These are phyloP conservation scores for Telmatochromis sp. DNA, from an alignment of 2,113 vertebrate genomes.

Conservation along the genomic window DNA sequence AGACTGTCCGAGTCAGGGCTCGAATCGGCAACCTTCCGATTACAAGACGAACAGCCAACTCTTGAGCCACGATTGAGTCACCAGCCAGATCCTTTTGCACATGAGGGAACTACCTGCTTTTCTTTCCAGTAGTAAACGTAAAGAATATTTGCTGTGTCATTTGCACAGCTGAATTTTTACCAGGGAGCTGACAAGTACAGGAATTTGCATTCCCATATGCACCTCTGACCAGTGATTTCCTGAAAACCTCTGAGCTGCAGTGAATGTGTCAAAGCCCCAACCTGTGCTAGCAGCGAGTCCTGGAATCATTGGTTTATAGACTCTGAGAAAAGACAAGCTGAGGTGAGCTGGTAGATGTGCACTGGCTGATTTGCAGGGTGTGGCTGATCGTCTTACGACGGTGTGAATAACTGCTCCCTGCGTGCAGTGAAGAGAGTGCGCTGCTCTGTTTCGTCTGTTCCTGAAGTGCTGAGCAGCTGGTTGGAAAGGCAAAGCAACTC, in stretches of 20 bases:
- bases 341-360: background rate
- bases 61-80: too few relatives aligned
- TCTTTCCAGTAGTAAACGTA: too few relatives aligned
- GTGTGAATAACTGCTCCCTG: background rate
- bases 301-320: background rate
- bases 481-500: background rate
- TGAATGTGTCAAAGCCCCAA: background rate
- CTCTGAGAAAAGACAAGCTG: background rate
- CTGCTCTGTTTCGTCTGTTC: background rate
- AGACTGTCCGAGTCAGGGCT: background rate
- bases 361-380: background rate
- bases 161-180: background rate
- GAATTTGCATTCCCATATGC: fast-evolving
- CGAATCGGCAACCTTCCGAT: too few relatives aligned
- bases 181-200: background rate
- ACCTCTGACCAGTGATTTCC: background rate
- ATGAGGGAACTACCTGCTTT: too few relatives aligned
- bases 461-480: conserved; percentile 2
- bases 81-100: too few relatives aligned
- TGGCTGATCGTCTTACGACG: background rate
- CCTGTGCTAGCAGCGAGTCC: background rate
- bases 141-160: fast-evolving
- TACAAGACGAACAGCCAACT: too few relatives aligned
- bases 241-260: background rate
- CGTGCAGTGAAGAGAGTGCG: background rate